Evolutionary conservation across 2,113 vertebrate genomes (phyloP).

Genomic region (Tricholaema leucomelas): DNA sequence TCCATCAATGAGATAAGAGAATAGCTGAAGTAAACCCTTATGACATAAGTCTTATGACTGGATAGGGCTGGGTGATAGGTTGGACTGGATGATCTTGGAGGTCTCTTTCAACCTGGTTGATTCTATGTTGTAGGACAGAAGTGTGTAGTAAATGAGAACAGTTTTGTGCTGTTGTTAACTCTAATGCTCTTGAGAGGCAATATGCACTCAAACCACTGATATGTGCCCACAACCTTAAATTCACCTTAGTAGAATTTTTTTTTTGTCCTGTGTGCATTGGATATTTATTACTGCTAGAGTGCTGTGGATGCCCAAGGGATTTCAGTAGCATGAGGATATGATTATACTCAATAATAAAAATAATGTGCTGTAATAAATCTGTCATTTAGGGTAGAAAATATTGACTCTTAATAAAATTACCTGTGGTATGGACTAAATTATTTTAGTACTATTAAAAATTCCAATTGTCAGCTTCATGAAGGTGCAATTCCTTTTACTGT

Average conservation of each 20-base stretch:
- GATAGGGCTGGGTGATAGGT: no score
- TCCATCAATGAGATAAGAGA: not conserved
- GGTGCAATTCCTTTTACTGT: not conserved
- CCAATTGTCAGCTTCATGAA: conserved; percentile 33
- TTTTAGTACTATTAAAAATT: conserved; percentile 54
- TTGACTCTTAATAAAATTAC: conserved; percentile 66
- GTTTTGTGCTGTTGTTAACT: not conserved
- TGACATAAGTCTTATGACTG: not conserved
- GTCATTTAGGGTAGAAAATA: conserved; percentile 63
- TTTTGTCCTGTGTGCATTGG: not conserved
- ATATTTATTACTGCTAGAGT: conserved; percentile 63
- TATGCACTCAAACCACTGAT: conserved; percentile 11
- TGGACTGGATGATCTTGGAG: no score
- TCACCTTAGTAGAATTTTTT: conserved; percentile 59
- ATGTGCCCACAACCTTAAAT: conserved; percentile 55
- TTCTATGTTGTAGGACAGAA: not conserved
- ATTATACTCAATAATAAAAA: conserved; percentile 68
- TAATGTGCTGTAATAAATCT: conserved; percentile 66
- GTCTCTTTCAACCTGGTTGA: no score
- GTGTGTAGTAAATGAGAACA: not conserved
- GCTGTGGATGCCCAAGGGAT: conserved; percentile 47
- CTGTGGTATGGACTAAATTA: conserved; percentile 60
- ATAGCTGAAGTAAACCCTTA: not conserved
- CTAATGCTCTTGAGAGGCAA: conserved; percentile 30
- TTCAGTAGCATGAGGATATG: conserved; percentile 59